phyloP scores from a whole-genome alignment of 1,140 invertebrate species.

The Manduca sexta region DNA sequence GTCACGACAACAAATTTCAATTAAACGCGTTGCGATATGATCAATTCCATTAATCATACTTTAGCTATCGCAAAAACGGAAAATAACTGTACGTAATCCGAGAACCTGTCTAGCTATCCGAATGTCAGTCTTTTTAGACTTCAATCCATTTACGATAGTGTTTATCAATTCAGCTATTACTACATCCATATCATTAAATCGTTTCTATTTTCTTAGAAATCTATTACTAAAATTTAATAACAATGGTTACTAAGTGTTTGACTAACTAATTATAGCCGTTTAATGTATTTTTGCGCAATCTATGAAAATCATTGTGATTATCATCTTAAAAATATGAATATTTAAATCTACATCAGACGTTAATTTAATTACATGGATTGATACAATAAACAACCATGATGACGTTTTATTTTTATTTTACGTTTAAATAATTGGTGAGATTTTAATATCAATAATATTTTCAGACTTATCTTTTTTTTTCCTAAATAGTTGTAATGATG shows the following conservation, averaged over 20 bases:
- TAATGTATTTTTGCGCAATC: no score
- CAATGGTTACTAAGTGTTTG: not conserved
- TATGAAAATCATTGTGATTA: no score
- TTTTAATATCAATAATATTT: no score
- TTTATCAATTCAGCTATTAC: conserved; percentile 1
- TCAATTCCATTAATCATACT: conserved; percentile 46
- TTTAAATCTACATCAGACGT: no score
- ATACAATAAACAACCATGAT: no score
- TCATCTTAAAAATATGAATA: no score
- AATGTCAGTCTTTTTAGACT: conserved; percentile 11
- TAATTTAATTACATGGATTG: no score
- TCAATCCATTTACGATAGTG: conserved; percentile 6
- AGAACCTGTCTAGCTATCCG: conserved; percentile 25
- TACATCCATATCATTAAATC: not conserved
- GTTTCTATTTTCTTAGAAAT: not conserved
- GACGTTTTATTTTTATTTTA: no score
- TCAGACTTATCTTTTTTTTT: no score
- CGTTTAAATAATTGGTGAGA: no score
- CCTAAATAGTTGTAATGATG: no score
- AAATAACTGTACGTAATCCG: conserved; percentile 29
- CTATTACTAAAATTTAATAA: conserved; percentile 4
- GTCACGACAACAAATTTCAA: conserved; percentile 29
- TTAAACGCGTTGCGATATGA: conserved; percentile 44
- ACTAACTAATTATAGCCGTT: no score
- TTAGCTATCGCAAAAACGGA: conserved; percentile 43